Percentiles rank a stretch among this genome's conserved stretches.
These are phyloP conservation scores for Machimus rusticus DNA, from an alignment of 2,888 invertebrate species.

Conservation along the genomic window DNA sequence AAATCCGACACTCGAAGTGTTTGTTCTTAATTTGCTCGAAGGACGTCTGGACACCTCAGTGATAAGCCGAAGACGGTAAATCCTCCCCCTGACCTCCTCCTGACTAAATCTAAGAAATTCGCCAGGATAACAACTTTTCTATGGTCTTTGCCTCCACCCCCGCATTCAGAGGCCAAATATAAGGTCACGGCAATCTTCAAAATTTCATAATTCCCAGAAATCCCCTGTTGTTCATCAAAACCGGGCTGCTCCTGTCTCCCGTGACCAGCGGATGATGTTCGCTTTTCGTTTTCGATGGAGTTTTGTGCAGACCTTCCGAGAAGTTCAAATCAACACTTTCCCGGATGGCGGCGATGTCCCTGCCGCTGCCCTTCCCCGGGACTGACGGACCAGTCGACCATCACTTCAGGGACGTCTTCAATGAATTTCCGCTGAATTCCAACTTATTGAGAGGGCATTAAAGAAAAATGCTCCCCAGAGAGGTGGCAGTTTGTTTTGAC, in stretches of 20 bases:
- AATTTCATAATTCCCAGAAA: constrained; percentile 5
- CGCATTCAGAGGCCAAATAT: neutral
- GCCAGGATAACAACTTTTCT: neutral
- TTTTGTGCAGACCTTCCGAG: neutral
- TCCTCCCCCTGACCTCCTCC: neutral
- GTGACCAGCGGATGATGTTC: neutral
- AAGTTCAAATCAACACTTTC: neutral
- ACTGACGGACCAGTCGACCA: neutral
- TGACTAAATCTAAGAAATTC: neutral
- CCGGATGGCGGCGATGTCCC: neutral
- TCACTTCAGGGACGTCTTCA: neutral
- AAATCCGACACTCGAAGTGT: neutral
- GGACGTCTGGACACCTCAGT: neutral
- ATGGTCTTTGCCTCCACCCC: neutral
- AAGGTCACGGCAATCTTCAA: neutral
- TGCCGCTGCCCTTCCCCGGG: neutral
- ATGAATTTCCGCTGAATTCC: neutral
- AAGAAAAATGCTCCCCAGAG: constrained; percentile 7
- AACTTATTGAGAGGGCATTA: neutral
- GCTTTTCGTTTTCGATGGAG: neutral
- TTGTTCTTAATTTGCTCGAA: neutral
- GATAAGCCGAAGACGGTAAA: neutral
- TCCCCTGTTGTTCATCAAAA: neutral
- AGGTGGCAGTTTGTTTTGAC: neutral
- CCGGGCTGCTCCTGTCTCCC: neutral